Base-by-base conservation (phyloP, 2,113 vertebrate species). In the Odocoileus virginianus region DNA sequence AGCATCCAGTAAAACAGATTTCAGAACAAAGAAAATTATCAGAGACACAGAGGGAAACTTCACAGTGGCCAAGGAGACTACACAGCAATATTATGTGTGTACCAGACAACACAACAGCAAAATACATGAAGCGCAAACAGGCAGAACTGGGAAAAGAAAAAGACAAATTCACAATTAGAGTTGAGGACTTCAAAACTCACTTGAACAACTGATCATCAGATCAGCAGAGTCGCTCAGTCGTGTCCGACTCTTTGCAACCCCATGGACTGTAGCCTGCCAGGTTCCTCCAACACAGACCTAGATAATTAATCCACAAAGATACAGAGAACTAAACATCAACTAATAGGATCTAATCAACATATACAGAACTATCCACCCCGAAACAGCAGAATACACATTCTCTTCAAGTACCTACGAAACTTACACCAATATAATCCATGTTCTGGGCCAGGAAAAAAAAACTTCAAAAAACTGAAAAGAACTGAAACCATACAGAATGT, bases 71-170 rank as follows among this genome's bases (percentile, higher is more conserved):
- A 60, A 23, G 21, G 36, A 67, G 47, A 45, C 7, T 2, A 12
- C 57, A 33, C 0, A 10, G 52, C 17, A 1, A 25, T 17, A 40
- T 33, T 17, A 7, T 12, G 16, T 16, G n/a, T 2, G 17, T 17
- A 6, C 47, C 25, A 52, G 13, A 30, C 33, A 40, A 50, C 4
- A 11, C 60, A 40, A 27, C 33, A 40, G 79, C 25, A 19, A 74
- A 36, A 36, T 2, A 6, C 0, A 12, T 2, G 17, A 36, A 40
- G 33, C 8, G 2, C 78, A 40, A 16, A 50, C 13, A 1, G 12
- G 28, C 0, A 33, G 78, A 25, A 17, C 33, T 57, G 9, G 45
- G 12, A 17, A 1, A 21, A 52, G 25, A 60, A 17, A 74, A 43
- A 21, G 21, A 23, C 58, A 82, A 57, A 28, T 7, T 40, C 76